Base-by-base conservation (phyloP, 2,797 vertebrate genomes). In the Pangasius djambal region DNA sequence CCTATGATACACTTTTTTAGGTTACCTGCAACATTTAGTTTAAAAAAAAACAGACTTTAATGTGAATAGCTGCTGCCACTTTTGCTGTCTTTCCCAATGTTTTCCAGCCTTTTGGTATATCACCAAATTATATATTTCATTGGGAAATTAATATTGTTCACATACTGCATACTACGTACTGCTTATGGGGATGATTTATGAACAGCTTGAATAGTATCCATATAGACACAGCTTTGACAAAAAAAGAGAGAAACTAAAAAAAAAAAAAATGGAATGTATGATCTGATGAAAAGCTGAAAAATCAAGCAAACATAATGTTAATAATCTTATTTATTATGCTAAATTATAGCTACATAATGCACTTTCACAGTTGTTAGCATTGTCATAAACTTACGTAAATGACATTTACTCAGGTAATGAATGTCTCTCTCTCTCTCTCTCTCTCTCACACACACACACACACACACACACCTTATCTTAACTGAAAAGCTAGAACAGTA, bases 401-500 rank as follows among this genome's bases (percentile, higher is more conserved):
- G 34, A 72, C 70, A 10, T 4, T 69, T 31, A 16, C 16, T 63
- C 9, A 1, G 61, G 8, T 31, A 34, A 34, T 34, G 13, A 69
- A 34, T 69, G 31, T 40, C 69, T 37, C 31, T 37, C 69, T 72
- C 67, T 72, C n/a, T n/a, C n/a, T n/a, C n/a, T 40, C 69, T 37
- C 31, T 37, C 69, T 72, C 67, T 72, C 50, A 55, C 52, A 55
- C 52, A 55, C 52, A 55, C 52, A 55, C 52, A 55, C 22, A 75
- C 74, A 75, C 25, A n/a, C 10, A n/a, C 72, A 74, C 74, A 77
- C 74, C n/a, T 81, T 81, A 44, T 81, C 34, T 59, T 37, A 40
- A 37, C 61, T 86, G 74, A 48, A 72, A 55, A 31, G 20, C 16
- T 67, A 4, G 15, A 74, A 7, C 40, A 72, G 81, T 78, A 69